Percentiles rank a stretch among this genome's conserved stretches.
These are phyloP conservation scores for Probosciger aterrimus DNA, from an alignment of 2,113 vertebrate genomes.

Conservation along the genomic window DNA sequence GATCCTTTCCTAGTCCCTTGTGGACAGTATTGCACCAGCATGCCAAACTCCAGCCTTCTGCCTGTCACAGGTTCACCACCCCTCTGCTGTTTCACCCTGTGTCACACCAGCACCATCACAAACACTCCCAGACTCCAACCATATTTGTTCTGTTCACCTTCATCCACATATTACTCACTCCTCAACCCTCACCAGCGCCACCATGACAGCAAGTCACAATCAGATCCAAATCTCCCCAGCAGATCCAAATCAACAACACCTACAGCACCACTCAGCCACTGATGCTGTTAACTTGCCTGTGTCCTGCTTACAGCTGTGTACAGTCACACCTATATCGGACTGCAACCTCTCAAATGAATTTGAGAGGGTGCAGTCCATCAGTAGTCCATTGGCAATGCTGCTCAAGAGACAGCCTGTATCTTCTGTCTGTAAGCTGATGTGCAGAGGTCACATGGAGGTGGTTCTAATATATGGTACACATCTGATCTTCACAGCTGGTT, in stretches of 20 bases:
- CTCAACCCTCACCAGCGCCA: neutral
- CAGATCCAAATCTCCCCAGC: neutral
- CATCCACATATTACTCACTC: neutral
- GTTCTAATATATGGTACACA: neutral
- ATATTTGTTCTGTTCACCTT: neutral
- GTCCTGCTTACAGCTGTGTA: neutral
- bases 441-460: neutral
- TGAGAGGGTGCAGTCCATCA: neutral
- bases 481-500: fast-evolving
- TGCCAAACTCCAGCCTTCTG: neutral
- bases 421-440: neutral
- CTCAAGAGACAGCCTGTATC: fast-evolving
- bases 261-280: neutral
- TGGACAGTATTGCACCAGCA: neutral
- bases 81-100: neutral
- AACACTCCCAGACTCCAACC: neutral
- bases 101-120: neutral
- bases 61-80: neutral
- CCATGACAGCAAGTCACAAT: neutral
- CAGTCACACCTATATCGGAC: neutral
- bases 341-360: fast-evolving
- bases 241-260: neutral
- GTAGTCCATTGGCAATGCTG: neutral
- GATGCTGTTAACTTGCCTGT: neutral
- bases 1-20: neutral